Evolutionary conservation across 2,113 vertebrate species (phyloP), one percentile per base, ranked within the genome.

Genomic region (Anolis sagrei): DNA sequence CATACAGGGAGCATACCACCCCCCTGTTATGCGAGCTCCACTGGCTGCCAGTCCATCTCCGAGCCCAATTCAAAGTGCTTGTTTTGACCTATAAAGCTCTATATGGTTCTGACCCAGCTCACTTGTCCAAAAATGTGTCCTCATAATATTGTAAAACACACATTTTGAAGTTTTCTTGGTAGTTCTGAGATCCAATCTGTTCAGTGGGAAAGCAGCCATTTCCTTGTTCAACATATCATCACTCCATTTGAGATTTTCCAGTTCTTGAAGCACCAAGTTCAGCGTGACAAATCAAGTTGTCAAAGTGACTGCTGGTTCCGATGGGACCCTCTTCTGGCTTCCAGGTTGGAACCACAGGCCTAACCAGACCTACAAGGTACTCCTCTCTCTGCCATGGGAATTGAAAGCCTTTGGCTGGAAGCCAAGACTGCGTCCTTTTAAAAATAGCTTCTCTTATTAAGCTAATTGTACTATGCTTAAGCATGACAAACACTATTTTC

Each of bases 401-500:
- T 79, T 58, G 39, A 72, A 80, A 70, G 39, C 8, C 1, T 73
- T 49, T 81, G 79, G 72, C 75, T 32, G 36, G 69, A 66, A 86
- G 70, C 78, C 70, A 86, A 51, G 61, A 51, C 39, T 10, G 23
- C 9, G 29, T 70, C 51, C 23, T 13, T 81, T 81, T 81, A 81
- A 81, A 86, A 86, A 86, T 86, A 86, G 78, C 78, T 80, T 49
- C 69, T 81, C 29, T 75, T 34, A 81, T 86, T 75, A 86, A 75
- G 44, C n/a, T 75, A 86, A 80, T 68, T 80, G 69, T 72, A 25
- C 70, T 44, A 18, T 80, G 77, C 34, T 4, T 13, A 75, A 80
- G 72, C 70, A 69, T 79, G 86, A 64, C 69, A 87, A 51, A 79
- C 36, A 7, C 69, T 11, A 51, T 87, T 49, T 82, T 80, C 64